A percentile compares a stretch with the other conserved stretches of the same genome.
Evolutionary conservation across 2,797 vertebrate genomes (phyloP).

Genomic region (Scleropages formosus): DNA sequence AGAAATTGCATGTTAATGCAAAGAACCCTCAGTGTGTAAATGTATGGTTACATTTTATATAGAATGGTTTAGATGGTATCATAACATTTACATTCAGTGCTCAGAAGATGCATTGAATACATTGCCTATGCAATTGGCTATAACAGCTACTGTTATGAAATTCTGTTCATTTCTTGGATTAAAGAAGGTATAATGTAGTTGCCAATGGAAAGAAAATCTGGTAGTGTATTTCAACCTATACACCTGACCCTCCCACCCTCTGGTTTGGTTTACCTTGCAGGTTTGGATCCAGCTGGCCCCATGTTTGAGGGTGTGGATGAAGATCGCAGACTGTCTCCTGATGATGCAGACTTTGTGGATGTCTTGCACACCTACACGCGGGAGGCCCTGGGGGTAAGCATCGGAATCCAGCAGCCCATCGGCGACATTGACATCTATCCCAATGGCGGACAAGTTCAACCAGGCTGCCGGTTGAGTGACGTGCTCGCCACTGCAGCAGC

Average conservation of each 20-base stretch:
- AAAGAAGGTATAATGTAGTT: background rate
- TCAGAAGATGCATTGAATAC: background rate
- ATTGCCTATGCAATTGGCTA: background rate
- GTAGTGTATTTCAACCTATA: no score
- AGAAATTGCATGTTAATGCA: no score
- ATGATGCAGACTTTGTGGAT: conserved; percentile 92
- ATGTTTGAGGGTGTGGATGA: conserved; percentile 87
- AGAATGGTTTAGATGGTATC: no score
- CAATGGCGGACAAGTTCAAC: conserved; percentile 90
- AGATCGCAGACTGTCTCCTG: conserved; percentile 82
- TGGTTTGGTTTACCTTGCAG: conserved; percentile 53
- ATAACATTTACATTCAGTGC: background rate
- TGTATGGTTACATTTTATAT: no score
- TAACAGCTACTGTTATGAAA: background rate
- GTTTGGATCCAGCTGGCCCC: conserved; percentile 91
- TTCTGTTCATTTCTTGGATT: background rate
- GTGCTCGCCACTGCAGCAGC: conserved; percentile 75
- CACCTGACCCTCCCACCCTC: background rate
- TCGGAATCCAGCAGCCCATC: conserved; percentile 91
- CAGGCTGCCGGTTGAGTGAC: conserved; percentile 82
- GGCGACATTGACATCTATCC: conserved; percentile 95
- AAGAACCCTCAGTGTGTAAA: no score
- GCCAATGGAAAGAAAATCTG: no score
- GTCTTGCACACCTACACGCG: conserved; percentile 92
- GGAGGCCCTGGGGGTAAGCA: conserved; percentile 87